Percentiles rank a stretch among this genome's conserved stretches.
These are phyloP conservation scores for Mercenaria mercenaria DNA, from an alignment of 1,140 invertebrate species.

Conservation along the genomic window DNA sequence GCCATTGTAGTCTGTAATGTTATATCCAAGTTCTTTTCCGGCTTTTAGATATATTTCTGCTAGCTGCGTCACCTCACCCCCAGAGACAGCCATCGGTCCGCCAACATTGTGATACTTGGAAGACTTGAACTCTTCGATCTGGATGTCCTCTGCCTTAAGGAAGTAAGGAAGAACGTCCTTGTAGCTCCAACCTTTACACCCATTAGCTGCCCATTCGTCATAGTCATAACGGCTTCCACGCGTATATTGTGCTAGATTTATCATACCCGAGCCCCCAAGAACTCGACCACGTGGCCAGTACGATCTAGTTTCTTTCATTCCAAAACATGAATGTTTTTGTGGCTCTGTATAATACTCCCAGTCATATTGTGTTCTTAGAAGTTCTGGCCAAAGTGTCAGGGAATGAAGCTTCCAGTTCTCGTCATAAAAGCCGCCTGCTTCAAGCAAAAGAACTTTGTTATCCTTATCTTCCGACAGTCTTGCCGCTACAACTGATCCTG, in stretches of 20 bases:
- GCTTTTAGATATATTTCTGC: background rate
- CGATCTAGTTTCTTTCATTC: constrained; percentile 88
- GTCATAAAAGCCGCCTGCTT: constrained; percentile 96
- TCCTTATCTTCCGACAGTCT: constrained; percentile 92
- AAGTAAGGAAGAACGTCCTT: constrained; percentile 63
- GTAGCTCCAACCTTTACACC: constrained; percentile 53
- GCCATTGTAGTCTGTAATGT: constrained; percentile 81
- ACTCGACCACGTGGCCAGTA: constrained; percentile 91
- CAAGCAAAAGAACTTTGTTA: constrained; percentile 93
- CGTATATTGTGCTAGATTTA: constrained; percentile 89
- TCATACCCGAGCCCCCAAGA: constrained; percentile 11
- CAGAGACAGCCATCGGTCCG: constrained; percentile 8
- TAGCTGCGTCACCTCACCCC: background rate
- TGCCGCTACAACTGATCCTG: constrained; percentile 96
- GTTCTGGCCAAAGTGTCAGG: constrained; percentile 54
- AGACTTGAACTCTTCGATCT: constrained; percentile 17
- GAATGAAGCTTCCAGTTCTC: constrained; percentile 91
- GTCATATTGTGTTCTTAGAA: constrained; percentile 88
- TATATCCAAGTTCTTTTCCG: constrained; percentile 75
- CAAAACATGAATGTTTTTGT: constrained; percentile 92
- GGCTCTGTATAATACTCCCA: constrained; percentile 97
- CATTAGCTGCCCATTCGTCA: constrained; percentile 89
- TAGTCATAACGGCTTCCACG: constrained; percentile 96
- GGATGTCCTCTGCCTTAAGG: constrained; percentile 51
- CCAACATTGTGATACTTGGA: constrained; percentile 48